Base-by-base conservation (phyloP, 2,888 invertebrate genomes). In the Gari tellinella region DNA sequence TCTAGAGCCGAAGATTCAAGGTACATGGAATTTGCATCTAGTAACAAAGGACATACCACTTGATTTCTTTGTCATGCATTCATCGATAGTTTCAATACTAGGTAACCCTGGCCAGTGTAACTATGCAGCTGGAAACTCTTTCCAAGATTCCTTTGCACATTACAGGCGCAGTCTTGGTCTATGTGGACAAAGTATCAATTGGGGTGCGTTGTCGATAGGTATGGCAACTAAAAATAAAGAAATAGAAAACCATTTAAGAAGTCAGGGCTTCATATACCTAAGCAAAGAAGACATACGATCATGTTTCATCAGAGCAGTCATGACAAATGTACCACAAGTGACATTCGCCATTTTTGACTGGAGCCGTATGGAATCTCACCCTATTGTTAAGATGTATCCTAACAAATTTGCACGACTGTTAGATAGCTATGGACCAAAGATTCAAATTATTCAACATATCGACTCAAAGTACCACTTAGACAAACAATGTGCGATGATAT, bases 231-330 rank as follows among this genome's bases (percentile, higher is more conserved):
- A 31, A 4, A 31, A 10, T 31, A 10, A 31, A n/a, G 41, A 19
- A 8, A 51, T 63, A 1, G 55, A 64, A 45, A 49, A 58, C 17
- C 38, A 31, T 10, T 41, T 81, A 17, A 41, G 52, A 38, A 46
- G 19, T 5, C 52, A 58, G 37, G 81, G 81, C 15, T 62, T 74
- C 15, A 15, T 31, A 1, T 46, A 25, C 7, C 38, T 79, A 12
- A 40, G 51, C n/a, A 23, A 12, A n/a, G 49, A 74, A 2, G 53
- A 67, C 7, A 76, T 80, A 8, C 41, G 52, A 21, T n/a, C 5
- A 12, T 61, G 68, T 52, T 66, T 76, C 12, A 14, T 60, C n/a
- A 19, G 64, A 25, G 57, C 65, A 2, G 19, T 80, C 3, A 46
- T 57, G 51, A 64, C 48, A 2, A 56, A 67, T 43, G 19, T 31